Evolutionary conservation across 2,113 vertebrate species (phyloP).

Genomic region (Spea multiplicata): DNA sequence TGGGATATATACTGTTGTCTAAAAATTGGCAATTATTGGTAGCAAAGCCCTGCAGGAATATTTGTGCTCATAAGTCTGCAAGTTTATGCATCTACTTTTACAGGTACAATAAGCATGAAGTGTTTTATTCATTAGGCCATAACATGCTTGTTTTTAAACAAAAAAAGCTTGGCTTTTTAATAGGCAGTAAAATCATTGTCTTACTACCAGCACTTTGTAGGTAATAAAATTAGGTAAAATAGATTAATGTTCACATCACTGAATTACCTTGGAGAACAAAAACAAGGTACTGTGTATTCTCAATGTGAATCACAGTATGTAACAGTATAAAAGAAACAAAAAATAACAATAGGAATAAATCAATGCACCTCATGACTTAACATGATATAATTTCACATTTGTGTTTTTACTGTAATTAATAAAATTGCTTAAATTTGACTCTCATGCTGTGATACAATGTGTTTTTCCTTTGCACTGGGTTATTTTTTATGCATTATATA

Average conservation of each 20-base stretch:
- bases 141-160: not conserved
- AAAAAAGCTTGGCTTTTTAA: not conserved
- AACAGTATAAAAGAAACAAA: slow-evolving; percentile 40
- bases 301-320: not conserved
- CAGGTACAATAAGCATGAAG: not conserved
- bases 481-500: not conserved
- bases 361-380: slow-evolving; percentile 19
- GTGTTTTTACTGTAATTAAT: not conserved
- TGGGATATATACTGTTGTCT: too few species aligned
- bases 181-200: slow-evolving; percentile 6
- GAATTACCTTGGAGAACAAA: slow-evolving; percentile 7
- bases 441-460: slow-evolving; percentile 10
- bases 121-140: not conserved
- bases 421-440: slow-evolving; percentile 10
- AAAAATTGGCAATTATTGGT: too few species aligned
- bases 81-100: not conserved
- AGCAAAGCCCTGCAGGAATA: too few species aligned
- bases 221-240: slow-evolving; percentile 20
- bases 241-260: slow-evolving; percentile 19
- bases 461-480: slow-evolving; percentile 1
- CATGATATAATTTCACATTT: slow-evolving; percentile 2
- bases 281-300: not conserved
- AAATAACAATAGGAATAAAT: slow-evolving; percentile 45
- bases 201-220: not conserved
- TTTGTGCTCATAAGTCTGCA: not conserved